Conservation (phyloP, 2,888 invertebrate genomes). For the Brachynemurus nebulosus region DNA sequence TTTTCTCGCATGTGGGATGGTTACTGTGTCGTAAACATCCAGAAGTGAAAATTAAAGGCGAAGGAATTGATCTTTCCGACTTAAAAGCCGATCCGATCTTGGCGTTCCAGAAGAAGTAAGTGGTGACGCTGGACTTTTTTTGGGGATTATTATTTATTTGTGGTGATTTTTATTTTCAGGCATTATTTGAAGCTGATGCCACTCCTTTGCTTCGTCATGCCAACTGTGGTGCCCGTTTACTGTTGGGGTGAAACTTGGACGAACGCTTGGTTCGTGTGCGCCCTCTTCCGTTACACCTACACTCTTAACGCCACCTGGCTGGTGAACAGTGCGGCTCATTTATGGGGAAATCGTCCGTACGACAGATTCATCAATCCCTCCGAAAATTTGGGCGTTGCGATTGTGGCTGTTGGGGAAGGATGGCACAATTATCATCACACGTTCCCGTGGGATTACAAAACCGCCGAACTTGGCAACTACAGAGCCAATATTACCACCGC, state of each 20-base stretch:
- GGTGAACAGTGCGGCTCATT: slow-evolving; percentile 81
- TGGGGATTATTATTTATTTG: not conserved
- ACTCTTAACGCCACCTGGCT: slow-evolving; percentile 80
- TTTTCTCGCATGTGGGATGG: slow-evolving; percentile 96
- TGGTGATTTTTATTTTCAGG: slow-evolving; percentile 32
- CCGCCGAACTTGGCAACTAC: slow-evolving; percentile 62
- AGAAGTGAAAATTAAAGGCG: slow-evolving; percentile 74
- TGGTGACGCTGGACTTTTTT: slow-evolving; percentile 15
- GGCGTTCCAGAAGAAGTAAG: slow-evolving; percentile 79
- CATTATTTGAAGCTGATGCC: slow-evolving; percentile 65
- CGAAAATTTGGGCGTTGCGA: slow-evolving; percentile 52
- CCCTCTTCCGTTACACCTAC: slow-evolving; percentile 63
- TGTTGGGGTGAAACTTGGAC: slow-evolving; percentile 60
- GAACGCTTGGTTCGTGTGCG: slow-evolving; percentile 52
- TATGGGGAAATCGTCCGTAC: slow-evolving; percentile 62
- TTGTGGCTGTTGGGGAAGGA: slow-evolving; percentile 60
- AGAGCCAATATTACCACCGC: slow-evolving; percentile 58
- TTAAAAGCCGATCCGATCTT: slow-evolving; percentile 68
- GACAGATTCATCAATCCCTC: slow-evolving; percentile 59
- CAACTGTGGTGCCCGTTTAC: slow-evolving; percentile 60
- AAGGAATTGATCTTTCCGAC: slow-evolving; percentile 73
- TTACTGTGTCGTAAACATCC: slow-evolving; percentile 81
- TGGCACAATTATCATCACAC: slow-evolving; percentile 83
- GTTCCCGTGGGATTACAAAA: slow-evolving; percentile 78
- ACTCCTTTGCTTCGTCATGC: slow-evolving; percentile 60